Evolutionary conservation across 2,113 vertebrate species (phyloP).

Genomic region (Salvelinus alpinus): DNA sequence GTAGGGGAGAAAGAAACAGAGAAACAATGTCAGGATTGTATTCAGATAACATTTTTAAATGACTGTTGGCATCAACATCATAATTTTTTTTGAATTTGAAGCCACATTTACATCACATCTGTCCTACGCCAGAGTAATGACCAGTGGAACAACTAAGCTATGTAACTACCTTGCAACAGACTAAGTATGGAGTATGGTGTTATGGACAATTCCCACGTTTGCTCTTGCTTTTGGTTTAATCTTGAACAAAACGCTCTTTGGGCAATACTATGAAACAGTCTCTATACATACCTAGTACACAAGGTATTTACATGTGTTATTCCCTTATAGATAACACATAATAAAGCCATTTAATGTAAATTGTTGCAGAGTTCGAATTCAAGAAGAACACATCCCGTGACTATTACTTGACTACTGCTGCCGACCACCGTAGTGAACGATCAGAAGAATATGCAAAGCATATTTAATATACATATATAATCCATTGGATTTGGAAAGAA

Average conservation of each 20-base stretch:
- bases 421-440: background rate
- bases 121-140: background rate
- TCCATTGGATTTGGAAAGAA: background rate
- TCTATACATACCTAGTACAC: background rate
- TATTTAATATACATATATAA: background rate
- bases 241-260: background rate
- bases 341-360: background rate
- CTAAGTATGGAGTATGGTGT: background rate
- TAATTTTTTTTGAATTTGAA: background rate
- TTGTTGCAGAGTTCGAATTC: background rate
- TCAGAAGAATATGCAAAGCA: background rate
- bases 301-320: constrained; percentile 1
- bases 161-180: no score
- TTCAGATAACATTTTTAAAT: background rate
- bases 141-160: background rate
- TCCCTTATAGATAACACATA: background rate
- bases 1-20: constrained; percentile 29
- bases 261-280: background rate
- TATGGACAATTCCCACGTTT: background rate
- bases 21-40: background rate
- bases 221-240: background rate
- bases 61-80: background rate
- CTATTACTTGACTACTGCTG: background rate
- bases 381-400: background rate
- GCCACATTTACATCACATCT: background rate